Percentiles rank a stretch among this genome's conserved stretches.
Evolutionary conservation across 2,113 vertebrate genomes (phyloP).

Genomic region (Marmota monax): DNA sequence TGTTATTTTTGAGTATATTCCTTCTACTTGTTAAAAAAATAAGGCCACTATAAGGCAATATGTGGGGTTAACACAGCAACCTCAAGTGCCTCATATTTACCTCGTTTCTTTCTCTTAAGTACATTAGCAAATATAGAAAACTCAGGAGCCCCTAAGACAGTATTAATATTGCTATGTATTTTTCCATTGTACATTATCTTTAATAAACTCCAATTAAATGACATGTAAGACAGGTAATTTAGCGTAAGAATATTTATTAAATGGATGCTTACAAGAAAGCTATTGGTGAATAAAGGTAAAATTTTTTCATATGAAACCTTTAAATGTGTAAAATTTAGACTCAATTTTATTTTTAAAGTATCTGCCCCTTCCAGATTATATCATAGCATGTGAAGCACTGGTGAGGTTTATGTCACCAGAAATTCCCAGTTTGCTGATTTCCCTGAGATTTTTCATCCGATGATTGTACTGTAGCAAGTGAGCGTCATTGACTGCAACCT

Average conservation of each 20-base stretch:
- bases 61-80: no score
- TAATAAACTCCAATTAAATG: slow-evolving; percentile 42
- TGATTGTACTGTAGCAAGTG: slow-evolving; percentile 86
- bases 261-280: slow-evolving; percentile 59
- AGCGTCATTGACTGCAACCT: slow-evolving; percentile 83
- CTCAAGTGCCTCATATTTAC: no score
- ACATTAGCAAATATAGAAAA: neutral
- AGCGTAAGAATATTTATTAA: slow-evolving; percentile 73
- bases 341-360: neutral
- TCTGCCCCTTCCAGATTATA: slow-evolving; percentile 49
- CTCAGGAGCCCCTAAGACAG: neutral
- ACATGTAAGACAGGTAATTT: neutral
- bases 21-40: no score
- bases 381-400: slow-evolving; percentile 51
- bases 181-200: neutral
- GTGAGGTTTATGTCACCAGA: slow-evolving; percentile 84
- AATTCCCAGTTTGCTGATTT: slow-evolving; percentile 81
- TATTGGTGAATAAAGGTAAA: slow-evolving; percentile 29
- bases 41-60: no score
- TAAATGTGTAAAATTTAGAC: slow-evolving; percentile 6
- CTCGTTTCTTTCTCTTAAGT: neutral
- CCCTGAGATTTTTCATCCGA: slow-evolving; percentile 77
- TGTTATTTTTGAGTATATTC: neutral
- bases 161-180: neutral
- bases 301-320: slow-evolving; percentile 45